Evolutionary conservation across 2,888 invertebrate genomes (phyloP).

Genomic region (Abrostola triplasia): DNA sequence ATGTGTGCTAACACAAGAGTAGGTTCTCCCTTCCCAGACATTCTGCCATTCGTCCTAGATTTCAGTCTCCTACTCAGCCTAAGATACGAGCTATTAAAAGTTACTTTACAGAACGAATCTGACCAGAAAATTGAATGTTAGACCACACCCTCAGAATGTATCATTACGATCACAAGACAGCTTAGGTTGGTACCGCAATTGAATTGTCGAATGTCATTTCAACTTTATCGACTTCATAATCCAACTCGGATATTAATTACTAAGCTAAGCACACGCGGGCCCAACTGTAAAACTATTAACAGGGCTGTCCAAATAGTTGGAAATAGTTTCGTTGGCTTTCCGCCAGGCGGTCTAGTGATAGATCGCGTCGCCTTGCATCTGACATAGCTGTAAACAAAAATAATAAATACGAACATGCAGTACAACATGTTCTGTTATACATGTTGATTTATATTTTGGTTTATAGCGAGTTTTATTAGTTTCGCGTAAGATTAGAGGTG

Average conservation of each 20-base stretch:
- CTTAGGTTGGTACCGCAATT: not conserved
- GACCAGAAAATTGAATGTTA: no score
- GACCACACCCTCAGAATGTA: no score
- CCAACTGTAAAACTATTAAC: conserved; percentile 83
- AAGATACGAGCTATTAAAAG: no score
- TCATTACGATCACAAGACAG: not conserved
- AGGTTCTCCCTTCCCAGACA: no score
- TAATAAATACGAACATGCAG: conserved; percentile 76
- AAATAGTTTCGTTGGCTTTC: conserved; percentile 82
- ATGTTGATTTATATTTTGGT: conserved; percentile 73
- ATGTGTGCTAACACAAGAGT: no score
- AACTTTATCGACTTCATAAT: conserved; percentile 60
- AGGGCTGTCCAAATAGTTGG: conserved; percentile 76
- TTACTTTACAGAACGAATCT: no score
- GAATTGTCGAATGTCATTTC: conserved; percentile 28
- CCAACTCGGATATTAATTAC: conserved; percentile 76
- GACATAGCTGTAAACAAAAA: conserved; percentile 84
- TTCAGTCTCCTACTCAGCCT: no score
- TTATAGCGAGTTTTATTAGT: conserved; percentile 78
- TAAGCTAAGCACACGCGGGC: conserved; percentile 73
- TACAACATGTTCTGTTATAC: conserved; percentile 73
- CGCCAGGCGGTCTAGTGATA: conserved; percentile 78
- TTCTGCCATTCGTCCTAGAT: no score
- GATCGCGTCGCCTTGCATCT: conserved; percentile 78
- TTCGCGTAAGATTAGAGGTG: conserved; percentile 74